A percentile compares a stretch with the other conserved stretches of the same genome.
Evolutionary conservation across 2,888 invertebrate species (phyloP).

Genomic region (Agrochola circellaris): DNA sequence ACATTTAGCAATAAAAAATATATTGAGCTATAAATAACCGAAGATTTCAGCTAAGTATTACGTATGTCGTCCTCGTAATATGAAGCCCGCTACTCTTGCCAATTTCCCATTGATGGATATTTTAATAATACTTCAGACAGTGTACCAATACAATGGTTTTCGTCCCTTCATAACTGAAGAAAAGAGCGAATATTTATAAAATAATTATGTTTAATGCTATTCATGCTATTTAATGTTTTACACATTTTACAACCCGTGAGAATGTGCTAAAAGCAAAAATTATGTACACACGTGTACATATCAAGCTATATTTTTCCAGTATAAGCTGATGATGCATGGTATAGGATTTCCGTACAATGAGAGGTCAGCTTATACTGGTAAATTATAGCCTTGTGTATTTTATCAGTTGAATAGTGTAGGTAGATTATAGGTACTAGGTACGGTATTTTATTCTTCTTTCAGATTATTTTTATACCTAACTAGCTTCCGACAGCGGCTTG

Average conservation of each 20-base stretch:
- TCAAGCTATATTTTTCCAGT: too few species aligned
- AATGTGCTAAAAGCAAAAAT: not conserved
- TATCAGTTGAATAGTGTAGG: not conserved
- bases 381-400: too few species aligned
- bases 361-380: too few species aligned
- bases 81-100: conserved; percentile 57
- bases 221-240: not conserved
- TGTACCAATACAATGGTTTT: conserved; percentile 16
- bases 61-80: conserved; percentile 44
- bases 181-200: conserved; percentile 34
- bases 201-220: conserved; percentile 23
- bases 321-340: too few species aligned
- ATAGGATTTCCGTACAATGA: too few species aligned
- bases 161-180: not conserved
- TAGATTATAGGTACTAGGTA: not conserved
- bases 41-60: conserved; percentile 54
- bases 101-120: conserved; percentile 59
- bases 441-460: not conserved
- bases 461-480: not conserved
- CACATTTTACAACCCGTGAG: not conserved
- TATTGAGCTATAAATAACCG: conserved; percentile 55
- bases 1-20: conserved; percentile 31
- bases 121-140: conserved; percentile 25
- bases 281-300: not conserved
- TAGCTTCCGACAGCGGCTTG: too few species aligned